phyloP scores from a whole-genome alignment of 2,888 invertebrate species.

The Cheilosia vernalis region DNA sequence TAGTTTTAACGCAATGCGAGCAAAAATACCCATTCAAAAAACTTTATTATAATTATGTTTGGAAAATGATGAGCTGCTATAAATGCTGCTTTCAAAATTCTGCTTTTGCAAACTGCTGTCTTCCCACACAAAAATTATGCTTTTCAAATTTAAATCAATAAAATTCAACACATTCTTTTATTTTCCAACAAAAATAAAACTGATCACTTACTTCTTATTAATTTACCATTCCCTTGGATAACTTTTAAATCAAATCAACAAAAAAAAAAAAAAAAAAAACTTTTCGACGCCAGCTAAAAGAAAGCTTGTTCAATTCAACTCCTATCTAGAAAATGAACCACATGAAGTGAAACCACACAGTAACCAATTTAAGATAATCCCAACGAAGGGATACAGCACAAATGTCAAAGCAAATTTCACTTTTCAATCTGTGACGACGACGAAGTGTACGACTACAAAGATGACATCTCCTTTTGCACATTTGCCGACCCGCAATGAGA shows the following conservation, averaged over 20 bases:
- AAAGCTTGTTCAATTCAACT: conserved; percentile 46
- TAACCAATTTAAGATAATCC: conserved; percentile 66
- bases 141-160: too few species aligned
- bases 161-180: too few species aligned
- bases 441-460: conserved; percentile 13
- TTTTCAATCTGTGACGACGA: conserved; percentile 63
- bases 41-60: too few species aligned
- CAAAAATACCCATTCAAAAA: too few species aligned
- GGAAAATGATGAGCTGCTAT: too few species aligned
- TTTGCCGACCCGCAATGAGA: conserved; percentile 40
- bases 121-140: too few species aligned
- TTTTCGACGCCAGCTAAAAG: neutral
- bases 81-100: too few species aligned
- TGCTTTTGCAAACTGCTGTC: too few species aligned
- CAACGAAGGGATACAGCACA: conserved; percentile 35
- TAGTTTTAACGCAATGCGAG: too few species aligned
- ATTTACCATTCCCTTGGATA: neutral
- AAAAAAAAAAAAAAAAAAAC: neutral
- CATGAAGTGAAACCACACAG: conserved; percentile 56
- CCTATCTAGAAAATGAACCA: conserved; percentile 37
- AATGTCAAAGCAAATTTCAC: conserved; percentile 52
- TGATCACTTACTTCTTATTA: neutral
- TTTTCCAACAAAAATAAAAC: neutral
- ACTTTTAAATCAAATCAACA: neutral
- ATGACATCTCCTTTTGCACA: conserved; percentile 44